Base-by-base conservation (phyloP, 2,888 invertebrate species). In the Brachyopa scutellaris region DNA sequence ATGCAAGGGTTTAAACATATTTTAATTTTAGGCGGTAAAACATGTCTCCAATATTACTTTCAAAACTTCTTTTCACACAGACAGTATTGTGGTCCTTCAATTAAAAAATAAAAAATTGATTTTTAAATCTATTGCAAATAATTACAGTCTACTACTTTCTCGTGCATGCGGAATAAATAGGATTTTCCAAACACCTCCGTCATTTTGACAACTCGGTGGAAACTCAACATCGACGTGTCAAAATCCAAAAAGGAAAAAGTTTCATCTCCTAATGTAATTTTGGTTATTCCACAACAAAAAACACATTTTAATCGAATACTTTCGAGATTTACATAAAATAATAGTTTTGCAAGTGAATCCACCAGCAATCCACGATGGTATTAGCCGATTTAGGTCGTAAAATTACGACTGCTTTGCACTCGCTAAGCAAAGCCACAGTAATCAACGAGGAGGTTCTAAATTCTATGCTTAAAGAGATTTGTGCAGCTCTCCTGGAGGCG, bases 381-480 rank as follows among this genome's bases (percentile, higher is more conserved):
- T 96, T 99, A 94, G 99, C 99, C 88, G 99, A 99, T 93, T 94
- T 99, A 91, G 99, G 99, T 90, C 95, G 99, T 90, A 99, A 99
- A 93, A 99, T 99, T 90, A 99, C 99, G 88, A 96, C 97, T 91
- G 99, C 99, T 84, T 92, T 99, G 91, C 96, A 98, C 90, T 98
- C 98, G 64, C 92, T 99, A 85, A 99, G 98, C 92, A 97, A 97
- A 92, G 99, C 99, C 80, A 99, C 99, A 51, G 96, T 99, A 85
- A 99, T 99, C 87, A 99, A 99, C 93, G 98, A 99, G 92, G 98
- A 99, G 93, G 99, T 99, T 84, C 92, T 99, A 86, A 98, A 99
- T 94, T 95, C 97, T 91, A 99, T 99, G 98, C 94, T 99, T 61
- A 99, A 99, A 91, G 98, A 99, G 91, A 98, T 99, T 89, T 99